A percentile compares a stretch with the other conserved stretches of the same genome.
These are phyloP conservation scores for Leucophenga montana DNA, from an alignment of 2,888 invertebrate genomes.

Conservation along the genomic window DNA sequence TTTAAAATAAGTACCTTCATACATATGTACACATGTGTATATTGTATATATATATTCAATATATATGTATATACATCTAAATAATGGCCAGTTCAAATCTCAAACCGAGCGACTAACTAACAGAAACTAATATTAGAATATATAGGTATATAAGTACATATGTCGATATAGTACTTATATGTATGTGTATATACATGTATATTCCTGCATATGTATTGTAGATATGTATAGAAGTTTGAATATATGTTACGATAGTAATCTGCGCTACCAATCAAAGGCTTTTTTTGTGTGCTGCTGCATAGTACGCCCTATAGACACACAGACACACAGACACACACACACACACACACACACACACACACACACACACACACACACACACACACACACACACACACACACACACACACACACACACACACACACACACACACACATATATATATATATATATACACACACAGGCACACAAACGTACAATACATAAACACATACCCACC, in stretches of 20 bases:
- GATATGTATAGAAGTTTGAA: neutral
- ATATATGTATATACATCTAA: no score
- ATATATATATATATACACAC: constrained; percentile 5
- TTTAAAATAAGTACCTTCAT: no score
- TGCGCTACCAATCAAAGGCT: constrained; percentile 17
- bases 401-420: constrained; percentile 7
- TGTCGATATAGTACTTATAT: neutral
- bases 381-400: constrained; percentile 14
- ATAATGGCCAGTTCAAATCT: no score
- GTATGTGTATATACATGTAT: neutral
- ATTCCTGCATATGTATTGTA: neutral
- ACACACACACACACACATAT: constrained; percentile 14
- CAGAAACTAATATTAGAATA: no score
- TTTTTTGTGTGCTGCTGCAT: constrained; percentile 2
- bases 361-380: no score
- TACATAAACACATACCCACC: neutral
- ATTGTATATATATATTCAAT: no score
- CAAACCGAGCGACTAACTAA: no score
- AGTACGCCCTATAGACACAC: neutral
- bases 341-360: neutral
- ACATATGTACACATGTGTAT: no score
- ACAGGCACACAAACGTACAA: constrained; percentile 10
- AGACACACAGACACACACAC: constrained; percentile 12
- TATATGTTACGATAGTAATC: neutral
- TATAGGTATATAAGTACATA: neutral